Conservation (phyloP, 2,888 invertebrate genomes). For the Chydorus sphaericus region DNA sequence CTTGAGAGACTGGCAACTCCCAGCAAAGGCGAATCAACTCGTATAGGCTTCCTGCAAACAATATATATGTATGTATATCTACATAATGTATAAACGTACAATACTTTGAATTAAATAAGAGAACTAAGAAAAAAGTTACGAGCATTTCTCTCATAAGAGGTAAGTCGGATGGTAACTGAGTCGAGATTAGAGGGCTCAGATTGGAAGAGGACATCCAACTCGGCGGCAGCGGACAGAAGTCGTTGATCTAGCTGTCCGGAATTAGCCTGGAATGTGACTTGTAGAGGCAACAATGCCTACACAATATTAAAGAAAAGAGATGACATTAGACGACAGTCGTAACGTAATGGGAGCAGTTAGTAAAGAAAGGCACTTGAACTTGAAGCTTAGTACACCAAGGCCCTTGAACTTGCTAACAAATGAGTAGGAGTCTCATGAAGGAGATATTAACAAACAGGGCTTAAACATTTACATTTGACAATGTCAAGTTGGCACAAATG, state of each 20-base stretch:
- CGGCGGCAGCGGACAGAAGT: not conserved
- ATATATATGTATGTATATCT: too few relatives aligned
- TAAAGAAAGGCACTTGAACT: not conserved
- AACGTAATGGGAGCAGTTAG: too few relatives aligned
- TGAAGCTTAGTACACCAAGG: too few relatives aligned
- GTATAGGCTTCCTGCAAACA: not conserved
- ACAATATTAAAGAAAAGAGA: not conserved
- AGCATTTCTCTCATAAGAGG: not conserved
- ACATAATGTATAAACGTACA: too few relatives aligned
- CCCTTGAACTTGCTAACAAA: too few relatives aligned
- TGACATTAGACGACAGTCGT: too few relatives aligned
- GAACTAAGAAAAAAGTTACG: not conserved
- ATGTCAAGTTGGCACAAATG: too few relatives aligned
- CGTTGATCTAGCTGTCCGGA: not conserved
- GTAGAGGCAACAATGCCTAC: not conserved
- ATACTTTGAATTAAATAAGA: too few relatives aligned
- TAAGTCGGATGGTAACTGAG: not conserved
- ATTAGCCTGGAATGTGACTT: not conserved
- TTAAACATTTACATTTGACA: too few relatives aligned
- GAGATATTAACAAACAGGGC: too few relatives aligned
- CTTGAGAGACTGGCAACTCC: not conserved
- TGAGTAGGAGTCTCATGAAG: too few relatives aligned
- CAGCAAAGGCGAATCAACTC: not conserved
- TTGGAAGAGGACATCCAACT: not conserved
- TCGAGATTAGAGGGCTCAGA: not conserved